phyloP scores from a whole-genome alignment of 2,113 vertebrate species.

The Taurulus bubalis region DNA sequence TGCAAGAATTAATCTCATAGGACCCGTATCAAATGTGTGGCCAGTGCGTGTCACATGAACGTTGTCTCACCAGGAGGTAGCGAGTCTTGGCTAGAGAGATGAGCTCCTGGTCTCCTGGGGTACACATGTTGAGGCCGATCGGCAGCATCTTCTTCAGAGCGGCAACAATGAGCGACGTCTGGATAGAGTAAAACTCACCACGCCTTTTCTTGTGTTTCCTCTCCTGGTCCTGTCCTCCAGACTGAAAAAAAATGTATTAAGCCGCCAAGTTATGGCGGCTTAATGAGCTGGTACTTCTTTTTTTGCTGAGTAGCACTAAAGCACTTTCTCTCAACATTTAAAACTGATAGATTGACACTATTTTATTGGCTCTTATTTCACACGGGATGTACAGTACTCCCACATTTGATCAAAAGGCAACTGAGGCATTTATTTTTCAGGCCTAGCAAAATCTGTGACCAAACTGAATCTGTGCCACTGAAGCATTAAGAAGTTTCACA shows the following conservation, averaged over 20 bases:
- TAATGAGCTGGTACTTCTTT: slow-evolving; percentile 23
- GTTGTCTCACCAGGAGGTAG: slow-evolving; percentile 89
- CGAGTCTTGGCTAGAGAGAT: slow-evolving; percentile 94
- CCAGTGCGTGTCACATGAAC: not conserved
- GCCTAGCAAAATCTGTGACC: slow-evolving; percentile 45
- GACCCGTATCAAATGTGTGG: not conserved
- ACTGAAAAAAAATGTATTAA: slow-evolving; percentile 81
- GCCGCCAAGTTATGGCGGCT: not conserved
- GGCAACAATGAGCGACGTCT: slow-evolving; percentile 97
- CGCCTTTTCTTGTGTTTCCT: slow-evolving; percentile 95
- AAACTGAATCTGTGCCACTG: slow-evolving; percentile 25
- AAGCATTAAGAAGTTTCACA: slow-evolving; percentile 51
- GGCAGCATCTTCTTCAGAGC: slow-evolving; percentile 99
- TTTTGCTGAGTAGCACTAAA: slow-evolving; percentile 12
- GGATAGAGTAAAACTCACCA: slow-evolving; percentile 97
- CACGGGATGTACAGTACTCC: slow-evolving; percentile 12
- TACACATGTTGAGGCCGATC: slow-evolving; percentile 98
- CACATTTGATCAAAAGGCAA: slow-evolving; percentile 38
- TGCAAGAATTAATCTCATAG: not conserved
- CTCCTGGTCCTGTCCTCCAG: slow-evolving; percentile 97
- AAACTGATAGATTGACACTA: slow-evolving; percentile 7
- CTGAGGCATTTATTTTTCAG: slow-evolving; percentile 30
- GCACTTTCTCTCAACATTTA: slow-evolving; percentile 19
- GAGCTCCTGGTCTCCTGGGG: slow-evolving; percentile 97
- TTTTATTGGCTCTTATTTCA: slow-evolving; percentile 34